Base-by-base conservation (phyloP, 2,113 vertebrate species). In the Pao palembangensis region DNA sequence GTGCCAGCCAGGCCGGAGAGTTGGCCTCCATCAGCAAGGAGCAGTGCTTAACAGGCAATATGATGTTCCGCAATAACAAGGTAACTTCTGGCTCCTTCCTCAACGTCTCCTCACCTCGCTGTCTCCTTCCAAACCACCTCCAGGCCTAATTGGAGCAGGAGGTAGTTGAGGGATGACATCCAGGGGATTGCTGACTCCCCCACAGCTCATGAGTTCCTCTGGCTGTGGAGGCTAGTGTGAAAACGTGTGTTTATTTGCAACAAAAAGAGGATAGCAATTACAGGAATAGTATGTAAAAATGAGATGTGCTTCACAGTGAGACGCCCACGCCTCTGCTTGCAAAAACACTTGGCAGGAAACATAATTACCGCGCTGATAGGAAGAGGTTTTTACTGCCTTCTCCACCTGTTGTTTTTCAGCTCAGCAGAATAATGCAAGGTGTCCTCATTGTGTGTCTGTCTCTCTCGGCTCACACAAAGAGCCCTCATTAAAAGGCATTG, bases 11-110 rank as follows among this genome's bases (percentile, higher is more conserved):
- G 70, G 76, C 83, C 13, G 88, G 80, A 57, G 91, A 92, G 1
- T 78, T 87, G 42, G 69, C 71, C 51, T 82, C 92, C 58, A 71
- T 92, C 72, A 87, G 81, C 91, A 85, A 72, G 80, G 89, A 92
- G 61, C 91, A 93, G 15, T 98, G 96, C 73, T 87, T 95, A 46
- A 44, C 58, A 20, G 94, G 95, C 0, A 58, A 74, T 0, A 93
- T 92, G 82, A 86, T 81, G 41, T 95, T 90, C 82, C 92, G 94
- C 64, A 93, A 97, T 88, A 92, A 92, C 76, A 94, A 98, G 95
- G 96, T 98, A 84, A 63, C 76, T 79, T 69, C 64, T 71, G 79
- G 61, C 76, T 79, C 64, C 76, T 23, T 41, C 58, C 10, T 23
- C 49, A 46, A 56, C 58, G 67, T 42, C 67, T 53, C 51, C 4